Percentiles rank a stretch among this genome's conserved stretches.
phyloP scores from a whole-genome alignment of 2,888 invertebrate genomes.

The Harmothoe impar region DNA sequence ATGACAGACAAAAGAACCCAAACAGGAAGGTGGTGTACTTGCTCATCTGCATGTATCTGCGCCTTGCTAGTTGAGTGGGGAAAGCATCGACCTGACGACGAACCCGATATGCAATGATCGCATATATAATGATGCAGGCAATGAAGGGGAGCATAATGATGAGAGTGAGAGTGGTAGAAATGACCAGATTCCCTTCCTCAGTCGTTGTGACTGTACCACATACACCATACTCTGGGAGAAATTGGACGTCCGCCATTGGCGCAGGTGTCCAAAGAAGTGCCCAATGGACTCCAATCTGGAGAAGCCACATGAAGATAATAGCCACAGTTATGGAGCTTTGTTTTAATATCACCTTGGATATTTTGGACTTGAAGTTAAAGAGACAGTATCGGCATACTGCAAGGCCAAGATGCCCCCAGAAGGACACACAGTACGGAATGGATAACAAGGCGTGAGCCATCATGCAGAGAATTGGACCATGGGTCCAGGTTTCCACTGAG shows the following conservation, averaged over 20 bases:
- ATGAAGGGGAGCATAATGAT: background rate
- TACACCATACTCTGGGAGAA: background rate
- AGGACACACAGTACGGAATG: conserved; percentile 16
- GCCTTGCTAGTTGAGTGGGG: background rate
- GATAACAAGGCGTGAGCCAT: background rate
- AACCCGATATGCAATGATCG: background rate
- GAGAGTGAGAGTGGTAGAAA: background rate
- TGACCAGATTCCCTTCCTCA: background rate
- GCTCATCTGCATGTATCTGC: background rate
- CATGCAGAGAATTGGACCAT: background rate
- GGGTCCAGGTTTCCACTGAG: background rate
- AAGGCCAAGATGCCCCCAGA: conserved; percentile 37
- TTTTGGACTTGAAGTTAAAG: background rate
- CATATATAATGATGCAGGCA: background rate
- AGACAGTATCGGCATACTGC: background rate
- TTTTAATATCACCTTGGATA: background rate
- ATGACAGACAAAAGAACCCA: background rate
- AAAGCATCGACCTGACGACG: background rate
- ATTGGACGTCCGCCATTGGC: background rate
- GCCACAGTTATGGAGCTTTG: background rate
- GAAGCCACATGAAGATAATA: background rate
- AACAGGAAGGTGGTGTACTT: background rate
- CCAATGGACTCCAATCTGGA: background rate
- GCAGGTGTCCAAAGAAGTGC: background rate
- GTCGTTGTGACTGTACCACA: background rate